phyloP scores from a whole-genome alignment of 2,888 invertebrate genomes.

The Priapulus caudatus region DNA sequence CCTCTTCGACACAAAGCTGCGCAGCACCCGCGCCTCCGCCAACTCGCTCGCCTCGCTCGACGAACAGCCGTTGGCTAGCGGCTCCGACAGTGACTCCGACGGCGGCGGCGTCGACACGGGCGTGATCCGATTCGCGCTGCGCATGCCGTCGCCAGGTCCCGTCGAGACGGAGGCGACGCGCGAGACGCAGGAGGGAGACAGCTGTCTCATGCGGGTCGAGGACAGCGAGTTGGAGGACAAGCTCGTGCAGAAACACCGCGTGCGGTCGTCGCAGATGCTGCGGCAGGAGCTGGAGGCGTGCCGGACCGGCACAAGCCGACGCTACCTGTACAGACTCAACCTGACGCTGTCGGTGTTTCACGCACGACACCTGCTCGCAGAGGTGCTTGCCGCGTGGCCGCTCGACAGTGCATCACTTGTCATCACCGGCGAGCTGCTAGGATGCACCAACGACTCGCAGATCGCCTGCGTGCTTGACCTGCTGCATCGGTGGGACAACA shows the following conservation, averaged over 20 bases:
- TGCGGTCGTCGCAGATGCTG: conserved; percentile 30
- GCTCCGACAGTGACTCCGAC: neutral
- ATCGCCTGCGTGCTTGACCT: conserved; percentile 36
- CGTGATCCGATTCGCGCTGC: no score
- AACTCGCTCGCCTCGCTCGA: neutral
- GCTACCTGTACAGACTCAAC: conserved; percentile 27
- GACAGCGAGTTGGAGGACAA: conserved; percentile 28
- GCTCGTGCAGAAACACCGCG: conserved; percentile 28
- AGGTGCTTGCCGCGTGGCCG: conserved; percentile 35
- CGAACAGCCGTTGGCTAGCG: no score
- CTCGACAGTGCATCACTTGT: conserved; percentile 26
- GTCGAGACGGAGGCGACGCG: neutral
- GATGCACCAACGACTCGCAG: conserved; percentile 32
- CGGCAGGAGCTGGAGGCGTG: conserved; percentile 33
- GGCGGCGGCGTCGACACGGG: conserved; percentile 32
- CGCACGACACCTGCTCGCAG: conserved; percentile 32
- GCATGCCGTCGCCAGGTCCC: conserved; percentile 22
- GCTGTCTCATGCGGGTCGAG: conserved; percentile 29
- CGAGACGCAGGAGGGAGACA: conserved; percentile 28
- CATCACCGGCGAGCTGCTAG: conserved; percentile 32
- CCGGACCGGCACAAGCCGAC: conserved; percentile 27
- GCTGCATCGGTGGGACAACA: conserved; percentile 31
- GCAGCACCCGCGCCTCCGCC: neutral
- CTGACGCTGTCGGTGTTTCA: conserved; percentile 33
- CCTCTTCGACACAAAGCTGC: neutral